Evolutionary conservation across 2,113 vertebrate species (phyloP), one percentile per base, ranked within the genome.

Genomic region (Aphyosemion australe): DNA sequence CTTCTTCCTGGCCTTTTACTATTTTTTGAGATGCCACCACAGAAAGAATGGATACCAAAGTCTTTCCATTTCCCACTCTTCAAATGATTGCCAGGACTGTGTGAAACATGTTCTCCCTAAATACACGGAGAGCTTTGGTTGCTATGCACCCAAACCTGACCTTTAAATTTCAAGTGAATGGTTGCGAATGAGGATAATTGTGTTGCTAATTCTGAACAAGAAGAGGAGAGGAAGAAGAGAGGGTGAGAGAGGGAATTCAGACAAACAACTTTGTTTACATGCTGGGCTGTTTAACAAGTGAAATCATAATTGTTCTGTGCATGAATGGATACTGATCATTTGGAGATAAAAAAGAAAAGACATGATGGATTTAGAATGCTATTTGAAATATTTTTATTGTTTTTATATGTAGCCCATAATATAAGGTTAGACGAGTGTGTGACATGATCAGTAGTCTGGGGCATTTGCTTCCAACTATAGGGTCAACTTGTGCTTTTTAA

Each of bases 11-110:
- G 49, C 57, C 68, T 70, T 52, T 78, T 7, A 37, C 26, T 26
- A n/a, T 37, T 20, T 51, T 81, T 56, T 76, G 46, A 71, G 37
- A 60, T 46, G 12, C 45, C 67, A 41, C 51, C 15, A 34, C 49
- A 8, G 12, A 70, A 65, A 46, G 52, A 69, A 50, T 53, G 32
- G 63, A 50, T 31, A 20, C 32, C 32, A 56, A 76, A 74, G 80
- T 42, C 57, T 59, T 74, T 63, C 72, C 47, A 61, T 54, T 74
- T 55, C 57, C 46, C 58, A 60, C 34, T 73, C 43, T 70, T 65
- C 32, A 78, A 65, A 83, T 65, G 32, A 69, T 18, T 39, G 20
- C 47, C 14, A 66, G 57, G 39, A 43, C 32, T 51, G 13, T 9
- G 14, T 20, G 57, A 65, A 65, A 76, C 19, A 1, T 21, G 15